Conservation (phyloP, 2,113 vertebrate genomes). For the Gallinago undulata region DNA sequence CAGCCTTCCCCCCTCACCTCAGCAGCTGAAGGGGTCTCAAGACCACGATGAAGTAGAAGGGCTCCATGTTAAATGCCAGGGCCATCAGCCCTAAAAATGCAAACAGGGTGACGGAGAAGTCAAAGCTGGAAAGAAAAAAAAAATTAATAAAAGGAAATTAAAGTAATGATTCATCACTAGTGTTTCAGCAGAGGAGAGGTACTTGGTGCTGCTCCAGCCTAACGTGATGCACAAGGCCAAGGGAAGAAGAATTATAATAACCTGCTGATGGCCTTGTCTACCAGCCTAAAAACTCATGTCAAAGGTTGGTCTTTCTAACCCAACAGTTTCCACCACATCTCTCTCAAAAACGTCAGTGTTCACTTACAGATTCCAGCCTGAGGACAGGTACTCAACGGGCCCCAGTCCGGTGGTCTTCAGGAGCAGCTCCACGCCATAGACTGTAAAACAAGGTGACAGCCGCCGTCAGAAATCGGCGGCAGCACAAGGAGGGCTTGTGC, state of each 20-base stretch:
- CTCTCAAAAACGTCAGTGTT: neutral
- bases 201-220: neutral
- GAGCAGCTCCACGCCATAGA: slow-evolving; percentile 92
- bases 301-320: neutral
- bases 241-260: neutral
- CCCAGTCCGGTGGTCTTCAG: slow-evolving; percentile 93
- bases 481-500: neutral
- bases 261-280: neutral
- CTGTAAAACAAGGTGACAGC: slow-evolving; percentile 45
- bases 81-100: slow-evolving; percentile 94
- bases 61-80: slow-evolving; percentile 91
- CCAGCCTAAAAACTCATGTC: neutral
- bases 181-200: neutral
- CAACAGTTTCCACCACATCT: neutral
- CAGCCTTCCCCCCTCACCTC: slow-evolving; percentile 72
- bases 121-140: slow-evolving; percentile 80
- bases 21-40: slow-evolving; percentile 93
- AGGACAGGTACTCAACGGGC: slow-evolving; percentile 92
- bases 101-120: slow-evolving; percentile 91
- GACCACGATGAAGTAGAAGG: slow-evolving; percentile 97
- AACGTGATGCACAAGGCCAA: neutral
- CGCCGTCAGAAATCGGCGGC: neutral
- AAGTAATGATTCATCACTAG: neutral
- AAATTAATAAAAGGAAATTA: neutral
- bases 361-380: slow-evolving; percentile 97